phyloP scores from a whole-genome alignment of 1,140 invertebrate genomes.

The Chelonus insularis region DNA sequence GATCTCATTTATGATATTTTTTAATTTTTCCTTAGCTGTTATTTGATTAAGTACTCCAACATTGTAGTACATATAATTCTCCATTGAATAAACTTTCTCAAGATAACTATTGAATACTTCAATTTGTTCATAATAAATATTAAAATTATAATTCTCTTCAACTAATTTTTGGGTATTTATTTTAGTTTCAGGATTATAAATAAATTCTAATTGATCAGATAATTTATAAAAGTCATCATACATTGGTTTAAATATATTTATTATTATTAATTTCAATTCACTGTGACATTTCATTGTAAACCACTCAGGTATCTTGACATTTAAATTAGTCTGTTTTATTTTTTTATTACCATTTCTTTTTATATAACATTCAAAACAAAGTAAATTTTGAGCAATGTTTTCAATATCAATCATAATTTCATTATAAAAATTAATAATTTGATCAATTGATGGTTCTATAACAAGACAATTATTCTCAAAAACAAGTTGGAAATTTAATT shows the following conservation, averaged over 20 bases:
- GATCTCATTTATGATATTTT: constrained; percentile 36
- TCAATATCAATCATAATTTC: constrained; percentile 43
- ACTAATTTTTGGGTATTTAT: constrained; percentile 30
- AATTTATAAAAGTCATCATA: constrained; percentile 36
- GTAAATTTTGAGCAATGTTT: constrained; percentile 47
- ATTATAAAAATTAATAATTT: constrained; percentile 46
- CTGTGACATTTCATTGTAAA: constrained; percentile 45
- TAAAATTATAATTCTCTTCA: constrained; percentile 33
- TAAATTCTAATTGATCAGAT: constrained; percentile 28
- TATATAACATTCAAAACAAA: constrained; percentile 51
- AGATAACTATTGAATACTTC: constrained; percentile 43
- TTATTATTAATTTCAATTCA: constrained; percentile 40
- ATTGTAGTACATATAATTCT: constrained; percentile 41
- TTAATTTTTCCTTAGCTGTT: constrained; percentile 41
- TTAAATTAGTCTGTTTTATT: constrained; percentile 34
- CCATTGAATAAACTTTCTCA: constrained; percentile 39
- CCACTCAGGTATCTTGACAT: constrained; percentile 48
- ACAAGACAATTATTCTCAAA: constrained; percentile 40
- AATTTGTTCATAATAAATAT: constrained; percentile 39
- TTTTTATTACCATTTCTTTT: constrained; percentile 22
- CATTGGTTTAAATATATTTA: constrained; percentile 42
- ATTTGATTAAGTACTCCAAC: constrained; percentile 45
- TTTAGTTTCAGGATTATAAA: constrained; percentile 28
- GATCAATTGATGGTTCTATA: constrained; percentile 42
- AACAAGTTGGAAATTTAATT: constrained; percentile 47